Base-by-base conservation (phyloP, 2,797 vertebrate species). In the Thalassophryne amazonica region DNA sequence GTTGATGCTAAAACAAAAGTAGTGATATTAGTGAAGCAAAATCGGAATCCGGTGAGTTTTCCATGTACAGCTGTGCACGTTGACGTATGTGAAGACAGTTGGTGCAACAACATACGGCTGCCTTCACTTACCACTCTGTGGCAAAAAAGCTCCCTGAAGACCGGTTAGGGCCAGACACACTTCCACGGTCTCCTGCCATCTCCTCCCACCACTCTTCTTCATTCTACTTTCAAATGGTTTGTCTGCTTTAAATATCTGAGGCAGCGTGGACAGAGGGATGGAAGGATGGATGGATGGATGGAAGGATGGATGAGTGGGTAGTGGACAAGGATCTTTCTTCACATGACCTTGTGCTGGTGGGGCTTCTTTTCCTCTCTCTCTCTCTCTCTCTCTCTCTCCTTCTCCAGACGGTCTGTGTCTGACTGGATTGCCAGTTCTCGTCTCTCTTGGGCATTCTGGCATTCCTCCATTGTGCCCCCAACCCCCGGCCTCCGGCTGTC, bases 381-480 rank as follows among this genome's bases (percentile, higher is more conserved):
- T 68, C 60, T 60, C 68, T 61, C 69, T 55, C 64, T 60, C 67
- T 73, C 69, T 79, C 48, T 76, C 74, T 30, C 47, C 38, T 42
- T 73, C 86, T 86, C 91, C 90, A 91, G 91, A 92, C 89, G 84
- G 86, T 57, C 54, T 76, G 67, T 89, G 91, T 88, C 91, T 91
- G 81, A 80, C 81, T 80, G 83, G 87, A 84, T 89, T 93, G 92
- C 87, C 91, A 93, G 88, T 84, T 84, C 69, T 73, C 63, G 63
- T 79, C 84, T 92, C 92, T 92, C 93, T 89, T 88, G 94, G 93
- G 92, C 90, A 93, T 95, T 95, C 86, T 89, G 91, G 91, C 92
- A 94, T 94, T 92, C 88, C 84, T 82, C 68, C 48, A 43, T 76
- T 76, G 50, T 74, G 49, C 62, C 68, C 72, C 35, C 23, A 50